Evolutionary conservation across 2,888 invertebrate genomes (phyloP).

Genomic region (Tipula vernalis): DNA sequence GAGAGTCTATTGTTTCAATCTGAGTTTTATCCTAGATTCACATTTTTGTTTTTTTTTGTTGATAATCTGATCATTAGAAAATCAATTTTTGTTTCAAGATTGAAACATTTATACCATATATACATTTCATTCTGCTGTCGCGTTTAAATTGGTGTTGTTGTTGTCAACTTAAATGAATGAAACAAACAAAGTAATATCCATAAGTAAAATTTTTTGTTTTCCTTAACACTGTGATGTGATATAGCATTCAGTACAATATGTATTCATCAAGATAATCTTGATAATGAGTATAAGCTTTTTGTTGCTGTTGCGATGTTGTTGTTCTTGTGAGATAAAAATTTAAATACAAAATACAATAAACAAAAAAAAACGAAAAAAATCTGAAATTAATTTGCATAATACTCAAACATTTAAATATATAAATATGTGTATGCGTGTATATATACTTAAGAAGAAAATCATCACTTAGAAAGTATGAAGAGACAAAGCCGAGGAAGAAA

Average conservation of each 20-base stretch:
- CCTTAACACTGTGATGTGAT: background rate
- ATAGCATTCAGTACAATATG: background rate
- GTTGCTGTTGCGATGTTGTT: background rate
- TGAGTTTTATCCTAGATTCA: background rate
- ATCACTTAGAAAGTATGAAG: background rate
- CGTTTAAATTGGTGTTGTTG: background rate
- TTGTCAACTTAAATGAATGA: background rate
- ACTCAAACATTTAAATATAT: background rate
- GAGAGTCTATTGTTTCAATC: background rate
- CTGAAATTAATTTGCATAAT: background rate
- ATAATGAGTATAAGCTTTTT: background rate
- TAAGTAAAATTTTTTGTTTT: background rate
- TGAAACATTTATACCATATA: background rate
- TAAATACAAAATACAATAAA: background rate
- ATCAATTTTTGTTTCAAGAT: background rate
- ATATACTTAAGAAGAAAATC: background rate
- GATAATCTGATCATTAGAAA: background rate
- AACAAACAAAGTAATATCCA: slow-evolving; percentile 4
- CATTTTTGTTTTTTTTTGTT: background rate
- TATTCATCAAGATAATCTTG: slow-evolving; percentile 4
- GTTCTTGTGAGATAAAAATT: background rate
- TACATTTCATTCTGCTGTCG: background rate
- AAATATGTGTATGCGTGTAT: background rate
- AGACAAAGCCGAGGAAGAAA: background rate
- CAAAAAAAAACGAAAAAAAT: background rate